Base-by-base conservation (phyloP, 2,113 vertebrate genomes). In the Stomatorhinus ivindoensis region DNA sequence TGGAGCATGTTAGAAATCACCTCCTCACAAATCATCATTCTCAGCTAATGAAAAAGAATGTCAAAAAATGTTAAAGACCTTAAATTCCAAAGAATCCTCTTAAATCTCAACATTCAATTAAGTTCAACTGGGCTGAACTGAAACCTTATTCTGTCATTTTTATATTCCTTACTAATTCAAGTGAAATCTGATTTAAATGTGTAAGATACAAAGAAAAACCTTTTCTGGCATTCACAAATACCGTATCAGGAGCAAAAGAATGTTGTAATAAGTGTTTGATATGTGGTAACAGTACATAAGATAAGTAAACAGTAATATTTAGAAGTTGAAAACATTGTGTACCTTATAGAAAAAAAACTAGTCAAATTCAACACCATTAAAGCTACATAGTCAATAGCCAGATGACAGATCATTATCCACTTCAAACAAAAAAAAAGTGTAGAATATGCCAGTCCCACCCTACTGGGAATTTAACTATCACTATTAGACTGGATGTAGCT, bases 101-200 rank as follows among this genome's bases (percentile, higher is more conserved):
- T 86, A 73, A n/a, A 50, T 87, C 55, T 24, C 51, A 53, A 86
- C n/a, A 86, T 86, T 51, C 11, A 86, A 8, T 31, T 50, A 51
- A 51, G 39, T 87, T 95, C 93, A 94, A 91, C 93, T 94, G 94
- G 93, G 92, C 95, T 94, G 95, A 92, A 95, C 94, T 95, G 95
- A 95, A 93, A 80, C 27, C 92, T 92, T 93, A 95, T 93, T 93
- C 94, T 94, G 93, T 93, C 89, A 94, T 94, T 94, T 94, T 94
- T 94, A 93, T 93, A 96, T 96, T 96, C 96, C 96, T 84, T 46
- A 44, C 46, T 11, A 47, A n/a, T 84, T 46, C 76, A 46, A 84
- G 44, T 42, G 9, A 84, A 46, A 46, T 84, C 35, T 19, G 35
- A 39, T 80, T 84, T n/a, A 84, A 46, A 47, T 46, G 42, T 47